Conservation (phyloP, 2,888 invertebrate species). For the Furcula furcula region DNA sequence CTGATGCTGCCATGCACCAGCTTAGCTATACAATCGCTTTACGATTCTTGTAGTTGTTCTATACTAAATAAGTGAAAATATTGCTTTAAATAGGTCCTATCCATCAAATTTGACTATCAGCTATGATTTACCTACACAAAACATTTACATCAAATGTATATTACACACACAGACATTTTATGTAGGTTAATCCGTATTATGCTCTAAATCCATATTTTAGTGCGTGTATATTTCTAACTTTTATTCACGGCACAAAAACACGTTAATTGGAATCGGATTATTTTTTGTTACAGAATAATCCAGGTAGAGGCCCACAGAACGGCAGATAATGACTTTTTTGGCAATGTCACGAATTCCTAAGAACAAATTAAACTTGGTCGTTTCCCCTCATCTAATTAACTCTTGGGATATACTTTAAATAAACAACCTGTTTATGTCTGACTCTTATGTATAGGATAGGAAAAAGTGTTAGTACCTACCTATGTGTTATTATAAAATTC, state of each 20-base stretch:
- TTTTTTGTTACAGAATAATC: conserved; percentile 20
- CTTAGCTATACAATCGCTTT: too few species aligned
- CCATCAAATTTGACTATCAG: too few species aligned
- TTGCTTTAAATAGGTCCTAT: too few species aligned
- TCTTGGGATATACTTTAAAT: conserved; percentile 35
- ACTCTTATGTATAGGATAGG: conserved; percentile 21
- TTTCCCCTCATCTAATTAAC: conserved; percentile 41
- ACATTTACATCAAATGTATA: too few species aligned
- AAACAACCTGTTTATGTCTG: conserved; percentile 34
- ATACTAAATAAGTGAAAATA: too few species aligned
- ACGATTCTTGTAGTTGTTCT: too few species aligned
- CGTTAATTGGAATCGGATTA: conserved; percentile 3
- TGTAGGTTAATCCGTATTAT: too few species aligned
- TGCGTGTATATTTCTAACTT: too few species aligned
- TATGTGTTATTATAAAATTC: not conserved
- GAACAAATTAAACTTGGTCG: conserved; percentile 42
- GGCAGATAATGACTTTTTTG: conserved; percentile 37
- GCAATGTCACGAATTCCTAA: conserved; percentile 34
- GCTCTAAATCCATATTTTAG: too few species aligned
- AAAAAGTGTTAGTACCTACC: not conserved
- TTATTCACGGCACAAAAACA: not conserved
- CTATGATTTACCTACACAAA: too few species aligned
- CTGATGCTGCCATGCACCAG: too few species aligned
- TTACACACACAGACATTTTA: too few species aligned
- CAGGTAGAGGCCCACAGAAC: conserved; percentile 19